phyloP scores from a whole-genome alignment of 2,797 vertebrate genomes.

The Lacerta bilineata region DNA sequence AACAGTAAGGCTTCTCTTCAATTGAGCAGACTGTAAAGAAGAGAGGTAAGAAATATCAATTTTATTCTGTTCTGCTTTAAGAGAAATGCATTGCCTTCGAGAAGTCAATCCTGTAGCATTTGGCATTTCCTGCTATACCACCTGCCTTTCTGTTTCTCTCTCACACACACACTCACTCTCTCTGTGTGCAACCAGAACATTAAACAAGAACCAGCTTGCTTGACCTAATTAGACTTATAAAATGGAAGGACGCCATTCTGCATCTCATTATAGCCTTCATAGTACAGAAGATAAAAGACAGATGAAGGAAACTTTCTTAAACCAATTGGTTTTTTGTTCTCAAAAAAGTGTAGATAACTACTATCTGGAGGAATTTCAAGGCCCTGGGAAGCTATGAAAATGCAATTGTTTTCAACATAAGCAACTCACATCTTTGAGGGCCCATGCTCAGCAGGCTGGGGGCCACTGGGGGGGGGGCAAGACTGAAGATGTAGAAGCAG shows the following conservation, averaged over 20 bases:
- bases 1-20: background rate
- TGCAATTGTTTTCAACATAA: no score
- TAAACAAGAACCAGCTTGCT: constrained; percentile 56
- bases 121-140: constrained; percentile 49
- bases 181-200: constrained; percentile 27
- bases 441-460: no score
- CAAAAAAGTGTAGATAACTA: background rate
- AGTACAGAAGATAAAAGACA: constrained; percentile 41
- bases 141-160: background rate
- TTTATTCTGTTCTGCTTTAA: background rate
- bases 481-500: no score
- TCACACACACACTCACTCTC: no score
- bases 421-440: no score
- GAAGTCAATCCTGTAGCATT: constrained; percentile 44
- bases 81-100: constrained; percentile 28
- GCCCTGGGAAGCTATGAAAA: background rate
- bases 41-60: constrained; percentile 32
- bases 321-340: background rate
- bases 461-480: no score
- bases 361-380: constrained; percentile 28
- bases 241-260: constrained; percentile 37
- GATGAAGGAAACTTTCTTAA: constrained; percentile 52
- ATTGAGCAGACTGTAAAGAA: background rate
- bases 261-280: constrained; percentile 20
- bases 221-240: constrained; percentile 42